Evolutionary conservation across 2,797 vertebrate species (phyloP), one percentile per base, ranked within the genome.

Genomic region (Discoglossus pictus): DNA sequence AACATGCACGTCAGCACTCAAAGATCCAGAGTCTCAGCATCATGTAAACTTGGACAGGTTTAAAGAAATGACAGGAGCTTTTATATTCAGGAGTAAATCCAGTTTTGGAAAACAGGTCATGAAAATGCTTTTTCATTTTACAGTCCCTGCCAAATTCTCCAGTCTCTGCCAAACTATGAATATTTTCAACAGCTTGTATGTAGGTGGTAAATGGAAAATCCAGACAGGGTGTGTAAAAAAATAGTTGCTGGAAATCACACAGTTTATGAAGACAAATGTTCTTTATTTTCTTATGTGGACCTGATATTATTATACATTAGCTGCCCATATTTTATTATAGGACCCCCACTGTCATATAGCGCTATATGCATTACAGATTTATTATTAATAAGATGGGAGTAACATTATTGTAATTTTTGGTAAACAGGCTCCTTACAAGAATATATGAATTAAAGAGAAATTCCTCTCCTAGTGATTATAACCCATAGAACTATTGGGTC

Each of bases 131-230:
- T 35, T 50, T 50, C 54, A 52, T 40, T 17, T 63, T 12, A 27
- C 4, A 27, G 25, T 12, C 17, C 35, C 36, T 43, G 50, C 52
- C 60, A 63, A 38, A 40, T 23, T 27, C 31, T 5, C 20, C 11
- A 3, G 11, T 10, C 23, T n/a, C 52, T 63, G 67, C 67, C 67
- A 70, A 50, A 63, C 16, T 21, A 17, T 17, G 60, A 70, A 70
- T 63, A 42, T 24, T 20, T 25, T 56, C 50, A 42, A 43, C 51
- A 62, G 67, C 60, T 50, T 36, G 67, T 21, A 56, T 70, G 67
- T 63, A 70, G 67, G 67, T 70, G 67, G 67, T 43, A 63, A 35
- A 56, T 70, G 67, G 67, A 70, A 70, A 55, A 36, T 50, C 13
- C 35, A 34, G 16, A 5, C 23, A 12, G 39, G 48, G 38, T 13